These are phyloP conservation scores for Pristionchus exspectatus DNA, from an alignment of 2,888 invertebrate genomes.

Conservation along the genomic window DNA sequence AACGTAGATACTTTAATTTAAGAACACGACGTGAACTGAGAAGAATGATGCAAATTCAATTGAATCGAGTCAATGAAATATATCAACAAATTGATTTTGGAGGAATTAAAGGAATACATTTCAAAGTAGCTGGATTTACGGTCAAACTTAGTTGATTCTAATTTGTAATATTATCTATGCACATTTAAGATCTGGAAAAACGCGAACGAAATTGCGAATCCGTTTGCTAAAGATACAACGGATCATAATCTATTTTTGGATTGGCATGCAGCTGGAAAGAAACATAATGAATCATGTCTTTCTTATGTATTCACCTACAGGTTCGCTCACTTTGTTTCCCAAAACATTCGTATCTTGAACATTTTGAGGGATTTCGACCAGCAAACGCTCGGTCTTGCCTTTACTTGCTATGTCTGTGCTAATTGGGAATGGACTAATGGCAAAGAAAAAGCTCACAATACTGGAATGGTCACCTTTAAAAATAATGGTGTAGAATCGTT, in stretches of 20 bases:
- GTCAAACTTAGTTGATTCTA: neutral
- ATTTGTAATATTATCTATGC: neutral
- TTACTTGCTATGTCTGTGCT: neutral
- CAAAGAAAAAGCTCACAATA: neutral
- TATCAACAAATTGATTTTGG: neutral
- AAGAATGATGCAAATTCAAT: neutral
- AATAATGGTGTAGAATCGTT: neutral
- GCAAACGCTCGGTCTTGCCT: neutral
- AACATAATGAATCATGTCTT: neutral
- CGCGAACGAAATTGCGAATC: neutral
- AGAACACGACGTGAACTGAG: neutral
- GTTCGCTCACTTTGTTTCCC: neutral
- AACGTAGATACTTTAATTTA: neutral
- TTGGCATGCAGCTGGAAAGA: neutral
- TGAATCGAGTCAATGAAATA: neutral
- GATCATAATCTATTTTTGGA: neutral
- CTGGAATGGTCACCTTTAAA: neutral
- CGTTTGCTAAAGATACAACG: neutral
- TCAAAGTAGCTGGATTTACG: neutral
- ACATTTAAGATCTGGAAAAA: neutral
- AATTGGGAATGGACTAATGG: neutral
- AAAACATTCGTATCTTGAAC: neutral
- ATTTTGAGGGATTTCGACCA: neutral
- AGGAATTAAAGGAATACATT: neutral
- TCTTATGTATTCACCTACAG: constrained; percentile 3